Evolutionary conservation across 1,140 invertebrate genomes (phyloP).

Genomic region (Brachionus rotundiformis): DNA sequence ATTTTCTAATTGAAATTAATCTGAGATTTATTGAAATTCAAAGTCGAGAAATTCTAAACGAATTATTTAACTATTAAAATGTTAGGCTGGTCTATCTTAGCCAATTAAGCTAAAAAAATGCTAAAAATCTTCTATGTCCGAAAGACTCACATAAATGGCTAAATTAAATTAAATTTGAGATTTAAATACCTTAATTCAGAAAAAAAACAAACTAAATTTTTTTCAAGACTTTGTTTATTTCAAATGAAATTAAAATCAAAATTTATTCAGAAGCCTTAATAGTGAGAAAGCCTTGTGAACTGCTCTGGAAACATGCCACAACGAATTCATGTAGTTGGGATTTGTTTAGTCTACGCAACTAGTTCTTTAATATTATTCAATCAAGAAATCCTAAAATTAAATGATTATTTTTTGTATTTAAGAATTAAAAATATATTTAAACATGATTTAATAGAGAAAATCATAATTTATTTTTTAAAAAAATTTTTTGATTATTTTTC

Average conservation of each 20-base stretch:
- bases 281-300: not conserved
- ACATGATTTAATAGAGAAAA: conserved; percentile 5
- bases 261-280: not conserved
- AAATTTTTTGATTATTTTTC: too few species aligned
- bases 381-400: conserved; percentile 12
- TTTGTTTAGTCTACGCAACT: not conserved
- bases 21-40: conserved; percentile 15
- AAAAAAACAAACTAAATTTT: not conserved
- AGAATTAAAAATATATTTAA: conserved; percentile 6
- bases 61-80: conserved; percentile 38
- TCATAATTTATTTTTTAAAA: not conserved
- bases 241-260: conserved; percentile 8
- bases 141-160: not conserved
- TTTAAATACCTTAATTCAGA: not conserved
- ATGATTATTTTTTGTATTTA: conserved; percentile 1
- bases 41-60: conserved; percentile 37
- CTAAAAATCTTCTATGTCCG: conserved; percentile 1
- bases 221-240: not conserved
- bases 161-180: not conserved
- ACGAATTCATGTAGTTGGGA: not conserved
- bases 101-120: not conserved
- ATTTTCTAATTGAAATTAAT: not conserved
- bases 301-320: conserved; percentile 2
- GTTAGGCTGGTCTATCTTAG: not conserved
- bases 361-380: conserved; percentile 21